Conservation (phyloP, 1,140 invertebrate genomes). For the Dendroctonus valens region DNA sequence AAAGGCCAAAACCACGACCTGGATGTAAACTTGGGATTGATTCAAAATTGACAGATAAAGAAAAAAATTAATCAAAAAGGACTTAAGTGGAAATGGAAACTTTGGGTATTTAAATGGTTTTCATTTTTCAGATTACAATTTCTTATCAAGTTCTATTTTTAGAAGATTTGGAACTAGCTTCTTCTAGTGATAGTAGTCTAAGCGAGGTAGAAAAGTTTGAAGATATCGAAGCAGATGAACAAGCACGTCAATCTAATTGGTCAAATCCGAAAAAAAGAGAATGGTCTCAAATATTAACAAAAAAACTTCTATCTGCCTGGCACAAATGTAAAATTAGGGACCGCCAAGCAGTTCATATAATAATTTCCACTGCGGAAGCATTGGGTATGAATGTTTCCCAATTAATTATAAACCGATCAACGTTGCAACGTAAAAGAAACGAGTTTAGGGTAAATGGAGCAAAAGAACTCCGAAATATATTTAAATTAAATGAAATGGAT, state of each 20-base stretch:
- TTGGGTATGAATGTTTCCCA: too few relatives aligned
- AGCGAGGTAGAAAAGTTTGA: conserved; percentile 1
- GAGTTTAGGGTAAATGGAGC: neutral
- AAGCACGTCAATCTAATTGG: too few relatives aligned
- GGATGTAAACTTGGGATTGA: too few relatives aligned
- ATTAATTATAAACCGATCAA: too few relatives aligned
- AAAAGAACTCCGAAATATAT: neutral
- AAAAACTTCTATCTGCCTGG: neutral
- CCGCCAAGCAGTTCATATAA: neutral
- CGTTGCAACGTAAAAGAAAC: too few relatives aligned
- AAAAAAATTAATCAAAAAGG: too few relatives aligned
- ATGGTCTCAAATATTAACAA: neutral
- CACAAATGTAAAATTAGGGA: neutral
- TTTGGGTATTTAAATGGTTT: neutral
- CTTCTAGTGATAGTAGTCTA: conserved; percentile 1
- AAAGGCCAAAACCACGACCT: too few relatives aligned
- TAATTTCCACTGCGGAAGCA: too few relatives aligned
- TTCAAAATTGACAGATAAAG: too few relatives aligned
- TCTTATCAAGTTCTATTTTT: neutral
- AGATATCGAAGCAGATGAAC: neutral
- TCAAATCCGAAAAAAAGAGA: too few relatives aligned
- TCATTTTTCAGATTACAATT: neutral
- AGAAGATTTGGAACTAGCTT: neutral
- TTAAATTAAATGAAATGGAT: conserved; percentile 6
- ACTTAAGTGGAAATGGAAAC: too few relatives aligned